These are phyloP conservation scores for Cephus spinipes DNA, from an alignment of 2,888 invertebrate species.

Conservation along the genomic window DNA sequence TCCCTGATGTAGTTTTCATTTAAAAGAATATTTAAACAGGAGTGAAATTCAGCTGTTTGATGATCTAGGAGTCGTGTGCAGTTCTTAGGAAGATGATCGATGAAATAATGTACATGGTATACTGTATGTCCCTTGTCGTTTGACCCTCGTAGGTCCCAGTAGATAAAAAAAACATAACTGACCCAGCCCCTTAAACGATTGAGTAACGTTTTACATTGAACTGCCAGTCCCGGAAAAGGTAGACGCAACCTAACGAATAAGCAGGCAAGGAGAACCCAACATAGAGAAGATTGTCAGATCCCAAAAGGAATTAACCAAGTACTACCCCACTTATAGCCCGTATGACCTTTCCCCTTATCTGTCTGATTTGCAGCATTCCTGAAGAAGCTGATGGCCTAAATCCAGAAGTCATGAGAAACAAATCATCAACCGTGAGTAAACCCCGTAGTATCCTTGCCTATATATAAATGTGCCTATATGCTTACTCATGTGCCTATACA, in stretches of 20 bases:
- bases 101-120: neutral
- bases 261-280: neutral
- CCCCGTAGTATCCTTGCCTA: constrained; percentile 41
- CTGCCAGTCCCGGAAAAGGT: neutral
- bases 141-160: neutral
- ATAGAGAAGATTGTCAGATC: neutral
- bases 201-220: neutral
- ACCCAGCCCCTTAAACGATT: neutral
- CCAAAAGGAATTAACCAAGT: neutral
- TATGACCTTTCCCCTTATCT: constrained; percentile 56
- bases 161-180: neutral
- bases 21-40: neutral
- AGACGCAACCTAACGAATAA: neutral
- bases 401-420: constrained; percentile 29
- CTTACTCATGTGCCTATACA: neutral
- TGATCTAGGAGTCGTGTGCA: neutral
- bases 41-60: neutral
- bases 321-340: constrained; percentile 6
- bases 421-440: constrained; percentile 57
- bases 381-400: constrained; percentile 81
- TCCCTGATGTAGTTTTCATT: neutral
- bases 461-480: constrained; percentile 8
- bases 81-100: neutral
- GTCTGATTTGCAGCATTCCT: constrained; percentile 77
- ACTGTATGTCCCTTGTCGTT: neutral